Percentiles rank a stretch among this genome's conserved stretches.
phyloP scores from a whole-genome alignment of 2,888 invertebrate genomes.

The Drosophila niveifrons region DNA sequence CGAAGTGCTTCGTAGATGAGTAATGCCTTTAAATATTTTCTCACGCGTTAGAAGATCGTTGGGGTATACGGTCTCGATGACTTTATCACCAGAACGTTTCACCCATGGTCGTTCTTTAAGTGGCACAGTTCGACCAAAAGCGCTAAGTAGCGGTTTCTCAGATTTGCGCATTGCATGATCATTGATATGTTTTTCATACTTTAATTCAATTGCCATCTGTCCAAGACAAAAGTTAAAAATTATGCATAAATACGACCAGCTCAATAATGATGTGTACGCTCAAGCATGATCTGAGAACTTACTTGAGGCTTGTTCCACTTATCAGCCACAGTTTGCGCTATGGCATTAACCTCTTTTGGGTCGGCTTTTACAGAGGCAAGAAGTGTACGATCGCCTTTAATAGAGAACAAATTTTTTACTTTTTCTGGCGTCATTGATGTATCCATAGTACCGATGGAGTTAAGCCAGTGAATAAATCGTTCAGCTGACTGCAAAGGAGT shows the following conservation, averaged over 20 bases:
- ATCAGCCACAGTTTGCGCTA: constrained; percentile 83
- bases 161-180: constrained; percentile 62
- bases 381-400: constrained; percentile 82
- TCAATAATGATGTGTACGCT: not conserved
- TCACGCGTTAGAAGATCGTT: constrained; percentile 81
- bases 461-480: constrained; percentile 84
- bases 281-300: constrained; percentile 6
- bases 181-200: constrained; percentile 81
- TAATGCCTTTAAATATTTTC: constrained; percentile 84
- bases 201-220: constrained; percentile 84
- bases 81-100: constrained; percentile 66
- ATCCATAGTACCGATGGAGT: constrained; percentile 79
- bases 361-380: constrained; percentile 83
- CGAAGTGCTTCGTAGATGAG: constrained; percentile 83
- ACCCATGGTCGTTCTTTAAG: constrained; percentile 77
- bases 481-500: constrained; percentile 78
- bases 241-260: too few relatives aligned
- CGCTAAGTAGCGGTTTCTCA: constrained; percentile 71
- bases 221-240: not conserved
- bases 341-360: constrained; percentile 83
- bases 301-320: constrained; percentile 84
- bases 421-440: constrained; percentile 82
- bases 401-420: constrained; percentile 84
- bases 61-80: constrained; percentile 83
- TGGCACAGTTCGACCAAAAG: constrained; percentile 84